Base-by-base conservation (phyloP, 2,113 vertebrate genomes). In the Loxodonta africana region DNA sequence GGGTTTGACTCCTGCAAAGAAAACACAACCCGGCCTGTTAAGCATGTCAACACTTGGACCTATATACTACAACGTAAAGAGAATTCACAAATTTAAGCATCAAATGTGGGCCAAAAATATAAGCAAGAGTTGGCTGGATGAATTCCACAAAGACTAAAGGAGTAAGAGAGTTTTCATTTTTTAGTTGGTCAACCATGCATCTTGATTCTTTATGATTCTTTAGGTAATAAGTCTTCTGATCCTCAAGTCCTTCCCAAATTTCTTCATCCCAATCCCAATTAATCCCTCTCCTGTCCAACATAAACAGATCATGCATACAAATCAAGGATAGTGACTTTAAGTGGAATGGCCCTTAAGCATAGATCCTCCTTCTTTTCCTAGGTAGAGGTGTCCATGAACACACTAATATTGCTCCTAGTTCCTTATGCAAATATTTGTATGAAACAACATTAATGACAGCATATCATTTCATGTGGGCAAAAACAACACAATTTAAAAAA, bases 1-100 rank as follows among this genome's bases (percentile, higher is more conserved):
- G 67, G 88, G 83, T 96, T 85, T 84, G 89, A 97, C 78, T 95
- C 96, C 95, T 93, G 26, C 1, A 85, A 74, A 62, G 25, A 9
- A 62, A 76, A 78, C 30, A 82, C 63, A 96, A 81, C 1, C 1
- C 26, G 92, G 25, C 77, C 2, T 1, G 93, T 53, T 74, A 97
- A 95, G 95, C 46, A 69, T 95, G 83, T 80, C 83, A 97, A 89
- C 6, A 87, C 10, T 6, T 77, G 57, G 25, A 73, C 28, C 90
- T 92, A 62, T 60, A 83, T 44, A 90, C 23, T 83, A 67, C 26
- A 83, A 25, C 74, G 44, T 88, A 41, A 97, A 95, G 84, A 97
- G 71, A 96, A 88, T 86, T 95, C 51, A 81, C 21, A 78, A 90
- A 95, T n/a, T 78, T 73, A 97, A 53, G 28, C n/a, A 97, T 77